Evolutionary conservation across 2,888 invertebrate species (phyloP).

Genomic region (Nomada flava): DNA sequence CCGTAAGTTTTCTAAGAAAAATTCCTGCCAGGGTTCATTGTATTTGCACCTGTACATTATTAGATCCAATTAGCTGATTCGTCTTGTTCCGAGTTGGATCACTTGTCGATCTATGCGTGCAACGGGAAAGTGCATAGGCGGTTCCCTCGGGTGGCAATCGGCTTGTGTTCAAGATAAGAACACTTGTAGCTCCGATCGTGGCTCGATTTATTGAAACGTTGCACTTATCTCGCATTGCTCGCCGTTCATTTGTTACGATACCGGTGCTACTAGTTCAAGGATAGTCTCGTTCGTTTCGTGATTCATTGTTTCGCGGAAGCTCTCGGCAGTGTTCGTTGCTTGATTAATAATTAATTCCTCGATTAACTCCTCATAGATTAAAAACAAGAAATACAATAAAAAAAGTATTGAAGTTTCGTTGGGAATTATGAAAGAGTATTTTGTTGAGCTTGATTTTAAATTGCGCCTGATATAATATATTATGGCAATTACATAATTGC

Average conservation of each 20-base stretch:
- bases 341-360: neutral
- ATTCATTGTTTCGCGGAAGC: neutral
- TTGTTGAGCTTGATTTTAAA: too few relatives aligned
- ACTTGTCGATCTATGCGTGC: neutral
- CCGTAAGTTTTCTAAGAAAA: too few relatives aligned
- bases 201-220: conserved; percentile 24
- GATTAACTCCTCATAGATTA: too few relatives aligned
- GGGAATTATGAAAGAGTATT: neutral
- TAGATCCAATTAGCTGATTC: too few relatives aligned
- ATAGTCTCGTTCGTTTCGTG: neutral
- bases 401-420: neutral
- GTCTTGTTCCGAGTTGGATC: neutral
- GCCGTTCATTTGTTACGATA: conserved; percentile 10
- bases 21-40: too few relatives aligned
- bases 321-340: neutral
- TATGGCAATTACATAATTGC: too few relatives aligned
- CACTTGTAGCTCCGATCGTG: conserved; percentile 8
- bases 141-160: neutral
- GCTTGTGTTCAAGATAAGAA: conserved; percentile 8
- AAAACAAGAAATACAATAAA: neutral
- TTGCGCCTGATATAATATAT: too few relatives aligned
- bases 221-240: neutral
- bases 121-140: neutral
- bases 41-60: too few relatives aligned
- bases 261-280: conserved; percentile 4